Base-by-base conservation (phyloP, 2,888 invertebrate species). In the Clostera curtula region DNA sequence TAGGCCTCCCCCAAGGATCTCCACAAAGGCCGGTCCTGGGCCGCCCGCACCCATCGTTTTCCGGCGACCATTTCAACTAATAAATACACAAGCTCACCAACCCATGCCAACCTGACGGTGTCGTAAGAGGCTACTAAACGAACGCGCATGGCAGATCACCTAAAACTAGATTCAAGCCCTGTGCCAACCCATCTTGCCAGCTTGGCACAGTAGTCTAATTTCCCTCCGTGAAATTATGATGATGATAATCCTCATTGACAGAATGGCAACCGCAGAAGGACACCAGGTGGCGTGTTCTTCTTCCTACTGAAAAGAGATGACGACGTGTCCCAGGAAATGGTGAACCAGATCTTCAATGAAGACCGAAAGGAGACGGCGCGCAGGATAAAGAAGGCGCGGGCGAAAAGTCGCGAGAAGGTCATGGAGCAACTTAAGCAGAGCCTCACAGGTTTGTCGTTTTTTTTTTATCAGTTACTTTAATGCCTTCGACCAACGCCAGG, bases 251-350 rank as follows among this genome's bases (percentile, higher is more conserved):
- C 27, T 27, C 22, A 5, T 29, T 34, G 34, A 2, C 57, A 90
- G 90, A 93, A 93, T 71, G 91, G 92, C 23, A 87, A 86, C 4
- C 87, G 96, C 27, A 87, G 95, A 27, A 86, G 96, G 40, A 96
- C 95, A 3, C 90, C 95, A 0, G 96, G 96, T 6, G 96, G 96
- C 11, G 89, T 96, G 21, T 96, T 90, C 69, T 85, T 96, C 20
- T 92, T 90, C 63, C 77, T 95, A n/a, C 73, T 95, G 11, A 92
- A 93, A 64, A 87, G 89, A 36, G 89, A 92, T 42, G 85, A 86
- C 25, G 86, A 87, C 27, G 74, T 93, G 21, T 88, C 90, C 0
- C 85, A 86, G 41, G 89, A 88, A 39, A 88, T 90, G 70, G 85
- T 88, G 43, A 85, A 86, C 32, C 71, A 87, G 52, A 92, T 93